Percentiles rank a stretch among this genome's conserved stretches.
phyloP scores from a whole-genome alignment of 2,888 invertebrate genomes.

The Harpalus rufipes region DNA sequence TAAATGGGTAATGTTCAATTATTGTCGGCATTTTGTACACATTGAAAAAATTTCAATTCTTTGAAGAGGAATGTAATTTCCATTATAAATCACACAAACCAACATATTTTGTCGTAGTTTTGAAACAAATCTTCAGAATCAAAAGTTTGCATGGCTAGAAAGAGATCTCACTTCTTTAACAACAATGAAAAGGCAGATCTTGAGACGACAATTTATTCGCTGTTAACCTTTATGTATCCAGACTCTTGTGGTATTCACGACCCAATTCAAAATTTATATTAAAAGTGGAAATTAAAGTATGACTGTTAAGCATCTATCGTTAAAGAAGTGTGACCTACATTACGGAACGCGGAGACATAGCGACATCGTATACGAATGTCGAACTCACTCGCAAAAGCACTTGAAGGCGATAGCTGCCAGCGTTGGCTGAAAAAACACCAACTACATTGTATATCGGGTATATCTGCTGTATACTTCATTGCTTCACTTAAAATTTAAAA shows the following conservation, averaged over 20 bases:
- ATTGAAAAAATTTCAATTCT: no score
- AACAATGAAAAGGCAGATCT: constrained; percentile 4
- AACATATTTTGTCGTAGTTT: neutral
- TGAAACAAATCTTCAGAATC: neutral
- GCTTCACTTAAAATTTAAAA: neutral
- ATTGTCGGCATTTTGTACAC: no score
- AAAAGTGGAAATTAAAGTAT: constrained; percentile 24
- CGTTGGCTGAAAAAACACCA: neutral
- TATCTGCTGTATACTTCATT: neutral
- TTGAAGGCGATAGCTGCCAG: neutral
- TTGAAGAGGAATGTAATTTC: no score
- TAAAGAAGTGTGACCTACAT: neutral
- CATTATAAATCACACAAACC: no score
- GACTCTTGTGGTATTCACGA: constrained; percentile 17
- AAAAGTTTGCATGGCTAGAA: neutral
- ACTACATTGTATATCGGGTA: neutral
- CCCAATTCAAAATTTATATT: constrained; percentile 21
- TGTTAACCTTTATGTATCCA: constrained; percentile 25
- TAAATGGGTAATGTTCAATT: no score
- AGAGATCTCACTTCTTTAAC: constrained; percentile 16
- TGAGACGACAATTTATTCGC: constrained; percentile 18
- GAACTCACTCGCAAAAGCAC: constrained; percentile 32
- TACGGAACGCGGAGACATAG: constrained; percentile 6
- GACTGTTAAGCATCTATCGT: constrained; percentile 19
- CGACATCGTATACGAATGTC: no score